Percentiles rank a stretch among this genome's conserved stretches.
phyloP scores from a whole-genome alignment of 2,797 vertebrate species.

The Danionella dracula region DNA sequence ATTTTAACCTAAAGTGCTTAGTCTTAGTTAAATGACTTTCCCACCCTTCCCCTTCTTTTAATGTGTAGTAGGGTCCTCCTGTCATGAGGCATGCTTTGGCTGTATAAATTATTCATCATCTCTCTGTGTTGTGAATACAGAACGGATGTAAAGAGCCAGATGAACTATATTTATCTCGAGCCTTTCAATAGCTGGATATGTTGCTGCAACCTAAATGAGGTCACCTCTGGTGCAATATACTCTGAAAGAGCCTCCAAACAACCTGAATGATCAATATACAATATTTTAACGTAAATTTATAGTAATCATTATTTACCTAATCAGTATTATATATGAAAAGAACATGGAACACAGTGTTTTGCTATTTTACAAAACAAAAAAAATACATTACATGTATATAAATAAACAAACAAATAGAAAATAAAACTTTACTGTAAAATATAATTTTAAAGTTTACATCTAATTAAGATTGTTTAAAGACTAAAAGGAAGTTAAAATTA shows the following conservation, averaged over 20 bases:
- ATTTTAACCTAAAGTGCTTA: not conserved
- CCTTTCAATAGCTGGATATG: constrained; percentile 15
- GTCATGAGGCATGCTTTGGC: not conserved
- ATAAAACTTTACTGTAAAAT: no score
- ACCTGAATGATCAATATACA: no score
- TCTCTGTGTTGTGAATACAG: not conserved
- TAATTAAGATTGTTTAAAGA: no score
- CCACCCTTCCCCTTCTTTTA: not conserved
- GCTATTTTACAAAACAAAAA: no score
- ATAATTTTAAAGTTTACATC: no score
- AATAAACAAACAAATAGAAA: no score
- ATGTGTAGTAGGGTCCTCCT: not conserved
- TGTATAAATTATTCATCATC: not conserved
- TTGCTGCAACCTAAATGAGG: constrained; percentile 45
- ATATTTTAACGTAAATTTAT: no score
- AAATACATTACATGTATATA: no score
- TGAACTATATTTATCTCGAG: constrained; percentile 32
- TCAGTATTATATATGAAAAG: no score
- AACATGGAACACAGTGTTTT: no score
- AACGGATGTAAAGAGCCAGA: not conserved
- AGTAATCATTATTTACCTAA: no score
- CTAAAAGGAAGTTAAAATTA: no score
- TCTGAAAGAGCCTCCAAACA: constrained; percentile 24
- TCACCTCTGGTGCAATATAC: constrained; percentile 34
- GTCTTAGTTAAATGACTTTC: not conserved